Percentiles rank a stretch among this genome's conserved stretches.
phyloP scores from a whole-genome alignment of 2,113 vertebrate genomes.

The Nestor notabilis region DNA sequence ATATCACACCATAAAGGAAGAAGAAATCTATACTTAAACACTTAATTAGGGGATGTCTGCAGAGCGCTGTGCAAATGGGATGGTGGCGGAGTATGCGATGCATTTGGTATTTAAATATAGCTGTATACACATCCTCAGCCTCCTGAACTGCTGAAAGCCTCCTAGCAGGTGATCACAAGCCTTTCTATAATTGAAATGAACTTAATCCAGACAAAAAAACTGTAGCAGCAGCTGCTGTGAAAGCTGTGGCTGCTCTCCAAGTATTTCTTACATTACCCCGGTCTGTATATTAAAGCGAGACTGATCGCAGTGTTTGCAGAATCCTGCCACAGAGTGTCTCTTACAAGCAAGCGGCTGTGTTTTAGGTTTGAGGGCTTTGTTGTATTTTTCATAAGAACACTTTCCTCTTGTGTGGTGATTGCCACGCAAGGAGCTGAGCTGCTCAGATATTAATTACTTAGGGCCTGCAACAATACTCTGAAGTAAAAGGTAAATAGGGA shows the following conservation, averaged over 20 bases:
- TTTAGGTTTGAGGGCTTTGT: constrained; percentile 41
- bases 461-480: not conserved
- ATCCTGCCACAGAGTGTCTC: constrained; percentile 25
- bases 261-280: constrained; percentile 28
- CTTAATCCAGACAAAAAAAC: constrained; percentile 38
- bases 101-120: constrained; percentile 43
- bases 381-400: constrained; percentile 32
- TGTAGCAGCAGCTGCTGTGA: constrained; percentile 50
- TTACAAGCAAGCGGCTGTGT: not conserved
- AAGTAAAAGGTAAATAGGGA: not conserved
- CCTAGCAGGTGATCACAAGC: constrained; percentile 53
- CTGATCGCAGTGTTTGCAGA: not conserved
- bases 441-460: constrained; percentile 24
- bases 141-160: constrained; percentile 1
- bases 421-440: not conserved
- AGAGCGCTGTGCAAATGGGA: not conserved
- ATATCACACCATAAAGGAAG: not conserved
- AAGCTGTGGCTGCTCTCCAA: constrained; percentile 59
- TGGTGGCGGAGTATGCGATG: not conserved
- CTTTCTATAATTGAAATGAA: constrained; percentile 64
- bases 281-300: constrained; percentile 5
- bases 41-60: not conserved
- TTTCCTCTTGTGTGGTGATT: not conserved
- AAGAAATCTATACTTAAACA: not conserved
- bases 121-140: not conserved